These are phyloP conservation scores for Parasteatoda lunata DNA, from an alignment of 2,888 invertebrate genomes.

Conservation along the genomic window DNA sequence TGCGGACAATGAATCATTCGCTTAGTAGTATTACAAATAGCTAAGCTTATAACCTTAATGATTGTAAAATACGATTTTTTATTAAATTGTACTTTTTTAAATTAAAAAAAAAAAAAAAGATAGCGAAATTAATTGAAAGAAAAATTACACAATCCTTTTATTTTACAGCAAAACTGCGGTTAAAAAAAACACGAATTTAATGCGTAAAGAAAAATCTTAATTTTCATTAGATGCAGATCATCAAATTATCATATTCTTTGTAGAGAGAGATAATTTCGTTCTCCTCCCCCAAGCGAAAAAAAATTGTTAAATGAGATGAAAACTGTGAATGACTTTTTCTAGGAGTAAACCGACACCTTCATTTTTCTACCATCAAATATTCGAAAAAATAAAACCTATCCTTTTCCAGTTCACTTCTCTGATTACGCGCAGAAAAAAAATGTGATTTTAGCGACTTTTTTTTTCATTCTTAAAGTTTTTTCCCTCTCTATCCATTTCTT, in stretches of 20 bases:
- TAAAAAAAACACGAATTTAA: too few relatives aligned
- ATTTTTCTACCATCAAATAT: neutral
- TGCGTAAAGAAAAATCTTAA: too few relatives aligned
- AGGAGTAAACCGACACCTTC: neutral
- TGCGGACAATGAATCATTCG: too few relatives aligned
- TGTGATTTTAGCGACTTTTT: neutral
- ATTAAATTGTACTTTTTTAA: too few relatives aligned
- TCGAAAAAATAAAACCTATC: neutral
- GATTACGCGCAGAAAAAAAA: neutral
- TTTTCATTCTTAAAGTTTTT: neutral
- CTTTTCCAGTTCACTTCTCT: neutral
- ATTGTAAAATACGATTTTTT: too few relatives aligned
- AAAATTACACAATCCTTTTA: too few relatives aligned
- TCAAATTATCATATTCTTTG: neutral
- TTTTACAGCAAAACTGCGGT: too few relatives aligned
- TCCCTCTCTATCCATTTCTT: neutral
- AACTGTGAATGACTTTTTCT: neutral
- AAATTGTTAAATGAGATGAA: conserved; percentile 3
- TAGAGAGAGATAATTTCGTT: neutral
- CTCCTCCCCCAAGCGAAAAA: neutral
- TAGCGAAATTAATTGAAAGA: too few relatives aligned
- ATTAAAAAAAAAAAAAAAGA: too few relatives aligned
- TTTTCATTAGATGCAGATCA: neutral
- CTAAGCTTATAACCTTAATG: too few relatives aligned
- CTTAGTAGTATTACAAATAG: too few relatives aligned